Evolutionary conservation across 2,113 vertebrate genomes (phyloP).

Genomic region (Colius striatus): DNA sequence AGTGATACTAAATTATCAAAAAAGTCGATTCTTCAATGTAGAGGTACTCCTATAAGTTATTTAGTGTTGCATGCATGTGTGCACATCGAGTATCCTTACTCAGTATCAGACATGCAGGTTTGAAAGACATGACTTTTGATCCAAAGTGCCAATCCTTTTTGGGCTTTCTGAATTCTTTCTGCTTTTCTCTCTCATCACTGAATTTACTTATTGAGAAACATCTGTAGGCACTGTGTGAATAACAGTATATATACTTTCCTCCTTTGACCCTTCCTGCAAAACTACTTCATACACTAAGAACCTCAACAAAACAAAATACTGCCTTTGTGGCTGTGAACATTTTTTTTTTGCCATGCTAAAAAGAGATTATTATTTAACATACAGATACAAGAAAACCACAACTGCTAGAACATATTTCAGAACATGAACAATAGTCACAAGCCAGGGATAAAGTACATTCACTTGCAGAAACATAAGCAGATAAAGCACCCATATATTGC

Average conservation of each 20-base stretch:
- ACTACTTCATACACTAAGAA: neutral
- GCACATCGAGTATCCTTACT: neutral
- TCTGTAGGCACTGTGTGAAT: neutral
- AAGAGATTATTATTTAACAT: neutral
- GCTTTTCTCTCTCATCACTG: neutral
- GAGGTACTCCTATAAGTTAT: neutral
- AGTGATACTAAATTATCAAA: neutral
- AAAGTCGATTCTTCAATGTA: neutral
- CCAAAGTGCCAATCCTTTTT: neutral
- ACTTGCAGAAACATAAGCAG: neutral
- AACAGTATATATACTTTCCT: neutral
- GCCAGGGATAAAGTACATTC: neutral
- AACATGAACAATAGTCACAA: neutral
- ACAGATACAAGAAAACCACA: neutral
- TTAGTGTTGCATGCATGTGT: neutral
- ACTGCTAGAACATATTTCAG: neutral
- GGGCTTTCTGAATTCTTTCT: neutral
- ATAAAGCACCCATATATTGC: neutral
- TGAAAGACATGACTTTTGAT: neutral
- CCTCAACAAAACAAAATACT: neutral
- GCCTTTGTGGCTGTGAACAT: neutral
- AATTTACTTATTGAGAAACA: neutral
- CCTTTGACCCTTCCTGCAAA: neutral
- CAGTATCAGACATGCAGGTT: neutral
- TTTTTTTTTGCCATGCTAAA: neutral